Evolutionary conservation across 2,888 invertebrate genomes (phyloP), one percentile per base, ranked within the genome.

Genomic region (Erannis defoliaria): DNA sequence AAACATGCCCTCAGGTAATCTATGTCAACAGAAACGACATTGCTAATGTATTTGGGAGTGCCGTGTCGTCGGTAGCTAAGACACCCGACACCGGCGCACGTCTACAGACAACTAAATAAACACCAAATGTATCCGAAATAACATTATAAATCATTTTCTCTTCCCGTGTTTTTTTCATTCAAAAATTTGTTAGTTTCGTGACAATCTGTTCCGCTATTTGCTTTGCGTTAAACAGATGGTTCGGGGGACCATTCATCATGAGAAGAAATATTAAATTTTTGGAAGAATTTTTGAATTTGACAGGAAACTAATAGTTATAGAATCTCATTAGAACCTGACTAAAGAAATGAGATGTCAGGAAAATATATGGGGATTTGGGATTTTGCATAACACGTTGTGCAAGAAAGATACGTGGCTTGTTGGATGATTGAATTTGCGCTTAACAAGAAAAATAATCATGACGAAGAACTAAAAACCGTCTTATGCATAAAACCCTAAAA

Each of bases 181-280:
- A 75, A 75, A 86, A 90, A 91, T 92, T 89, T 88, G 90, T 92
- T 86, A 89, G 84, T 89, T 88, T 88, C 85, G 82, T 89, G 88
- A 89, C 92, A 88, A 89, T 90, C 91, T 89, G 93, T 93, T 93
- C 90, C 92, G 93, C 88, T 93, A 90, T 93, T 93, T 90, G 90
- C 91, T 90, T 86, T 85, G 82, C 78, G 85, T 88, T 81, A 87
- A 90, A 89, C 93, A 93, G 85, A 91, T 92, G 92, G 82, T 71
- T 62, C 69, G 66, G 62, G 67, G 61, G 72, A 63, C 71, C 86
- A 89, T 91, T 81, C 81, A 89, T 92, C 92, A 91, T 88, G 77
- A 83, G 77, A 68, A 75, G 71, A 19, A 78, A 85, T 79, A 84
- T 86, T 84, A 81, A 76, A 82, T 85, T 88, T 88, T 79, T 76